phyloP scores from a whole-genome alignment of 2,888 invertebrate species.

The Leucozona laternaria region DNA sequence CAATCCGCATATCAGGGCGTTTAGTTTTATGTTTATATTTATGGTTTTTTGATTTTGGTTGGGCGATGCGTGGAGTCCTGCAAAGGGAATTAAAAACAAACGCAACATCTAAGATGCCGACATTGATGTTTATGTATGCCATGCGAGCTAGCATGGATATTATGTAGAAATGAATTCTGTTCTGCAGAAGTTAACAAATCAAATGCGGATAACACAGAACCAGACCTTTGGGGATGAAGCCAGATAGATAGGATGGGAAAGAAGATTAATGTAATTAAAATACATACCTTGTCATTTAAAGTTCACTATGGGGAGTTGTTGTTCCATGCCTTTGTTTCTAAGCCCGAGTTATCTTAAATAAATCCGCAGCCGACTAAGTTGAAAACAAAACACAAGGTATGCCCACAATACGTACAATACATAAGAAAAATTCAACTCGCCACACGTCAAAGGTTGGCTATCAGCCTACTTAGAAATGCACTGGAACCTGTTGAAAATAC shows the following conservation, averaged over 20 bases:
- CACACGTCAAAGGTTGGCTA: no score
- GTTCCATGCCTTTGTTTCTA: background rate
- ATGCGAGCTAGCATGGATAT: background rate
- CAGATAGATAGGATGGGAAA: background rate
- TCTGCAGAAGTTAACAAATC: conserved; percentile 26
- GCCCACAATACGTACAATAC: no score
- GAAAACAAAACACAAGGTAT: no score
- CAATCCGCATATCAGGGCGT: no score
- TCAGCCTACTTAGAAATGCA: no score
- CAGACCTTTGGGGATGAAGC: background rate
- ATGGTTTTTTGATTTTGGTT: conserved; percentile 60
- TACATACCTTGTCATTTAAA: background rate
- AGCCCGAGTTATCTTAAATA: no score
- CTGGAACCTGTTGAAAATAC: no score
- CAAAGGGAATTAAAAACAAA: conserved; percentile 41
- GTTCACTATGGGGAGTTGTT: no score
- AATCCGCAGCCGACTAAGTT: no score
- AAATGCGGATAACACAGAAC: background rate
- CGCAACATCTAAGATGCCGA: conserved; percentile 59
- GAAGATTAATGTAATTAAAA: background rate
- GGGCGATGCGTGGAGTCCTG: conserved; percentile 67
- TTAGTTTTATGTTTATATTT: conserved; percentile 29
- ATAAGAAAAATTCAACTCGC: no score
- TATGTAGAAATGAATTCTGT: conserved; percentile 3
- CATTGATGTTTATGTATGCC: conserved; percentile 32